Conservation (phyloP, 1,140 invertebrate species). For the Pseudomyrmex sp. region DNA sequence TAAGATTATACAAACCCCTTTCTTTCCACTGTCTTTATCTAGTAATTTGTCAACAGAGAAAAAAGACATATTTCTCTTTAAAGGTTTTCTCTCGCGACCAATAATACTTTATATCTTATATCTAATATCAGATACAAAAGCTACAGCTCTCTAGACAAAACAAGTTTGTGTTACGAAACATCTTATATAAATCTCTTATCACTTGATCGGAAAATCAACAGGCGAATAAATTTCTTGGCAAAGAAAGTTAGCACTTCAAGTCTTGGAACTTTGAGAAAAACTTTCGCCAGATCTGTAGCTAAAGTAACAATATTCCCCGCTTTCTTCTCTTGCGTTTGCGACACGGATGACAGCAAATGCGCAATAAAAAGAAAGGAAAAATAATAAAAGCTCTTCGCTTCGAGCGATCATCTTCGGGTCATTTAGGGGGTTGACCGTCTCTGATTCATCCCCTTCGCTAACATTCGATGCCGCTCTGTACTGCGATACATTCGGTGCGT, state of each 20-base stretch:
- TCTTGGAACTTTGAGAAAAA: not conserved
- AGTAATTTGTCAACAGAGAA: not conserved
- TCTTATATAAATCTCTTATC: not conserved
- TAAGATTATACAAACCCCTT: conserved; percentile 28
- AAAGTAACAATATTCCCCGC: not conserved
- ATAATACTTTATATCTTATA: no score
- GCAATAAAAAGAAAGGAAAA: conserved; percentile 17
- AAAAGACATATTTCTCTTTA: not conserved
- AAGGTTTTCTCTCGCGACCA: not conserved
- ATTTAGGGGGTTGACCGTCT: conserved; percentile 65
- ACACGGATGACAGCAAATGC: conserved; percentile 47
- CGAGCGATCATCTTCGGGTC: conserved; percentile 65
- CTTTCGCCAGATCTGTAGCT: conserved; percentile 1
- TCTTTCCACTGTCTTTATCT: not conserved
- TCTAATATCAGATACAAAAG: no score
- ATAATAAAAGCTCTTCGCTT: conserved; percentile 38
- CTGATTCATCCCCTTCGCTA: conserved; percentile 66
- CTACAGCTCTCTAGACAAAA: not conserved
- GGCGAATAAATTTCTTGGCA: not conserved
- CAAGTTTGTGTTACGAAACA: not conserved
- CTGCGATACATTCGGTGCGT: conserved; percentile 58
- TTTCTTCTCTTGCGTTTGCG: conserved; percentile 15
- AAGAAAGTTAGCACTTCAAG: not conserved
- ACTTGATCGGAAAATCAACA: not conserved
- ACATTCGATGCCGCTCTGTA: conserved; percentile 15